Base-by-base conservation (phyloP, 2,888 invertebrate species). In the Colletes collaris region DNA sequence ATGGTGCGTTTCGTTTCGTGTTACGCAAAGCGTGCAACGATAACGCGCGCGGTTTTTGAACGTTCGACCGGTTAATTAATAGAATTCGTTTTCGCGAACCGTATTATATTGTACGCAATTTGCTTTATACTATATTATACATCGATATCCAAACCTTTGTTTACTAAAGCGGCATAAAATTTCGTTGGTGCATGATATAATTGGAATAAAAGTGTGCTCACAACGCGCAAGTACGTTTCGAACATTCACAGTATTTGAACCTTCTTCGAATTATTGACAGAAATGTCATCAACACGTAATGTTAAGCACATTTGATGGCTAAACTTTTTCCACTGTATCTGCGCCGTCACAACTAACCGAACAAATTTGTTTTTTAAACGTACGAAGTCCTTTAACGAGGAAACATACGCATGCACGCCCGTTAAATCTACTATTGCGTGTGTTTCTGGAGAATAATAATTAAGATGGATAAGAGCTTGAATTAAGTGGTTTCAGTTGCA, bases 61-160 rank as follows among this genome's bases (percentile, higher is more conserved):
- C 83, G 82, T 86, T 87, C 82, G 81, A 78, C 86, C 83, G 83
- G 83, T 84, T 87, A 85, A 87, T 88, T 86, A 86, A 86, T 83
- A 81, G 79, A 71, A 81, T 71, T 70, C 49, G 70, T 74, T 79
- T 70, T 53, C 58, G 60, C 6, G 6, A 4, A 40, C 40, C 27
- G 27, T 27, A 6, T 40, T 40, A 0, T 3, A 40, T 40, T 40
- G 40, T 40, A 40, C 40, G 3, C 6, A 40, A 6, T 40, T 40
- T 40, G 40, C 40, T 40, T 40, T 40, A 40, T 40, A 27, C 27
- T 27, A 27, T 40, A 0, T 40, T 40, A 6, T 40, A 6, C 40
- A 6, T 40, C 40, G 6, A 40, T 40, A 40, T 6, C 40, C 40
- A 40, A 40, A 40, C 40, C 40, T 40, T 46, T 49, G 10, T 53